Conservation (phyloP, 1,140 invertebrate genomes). For the Papilio polytes region DNA sequence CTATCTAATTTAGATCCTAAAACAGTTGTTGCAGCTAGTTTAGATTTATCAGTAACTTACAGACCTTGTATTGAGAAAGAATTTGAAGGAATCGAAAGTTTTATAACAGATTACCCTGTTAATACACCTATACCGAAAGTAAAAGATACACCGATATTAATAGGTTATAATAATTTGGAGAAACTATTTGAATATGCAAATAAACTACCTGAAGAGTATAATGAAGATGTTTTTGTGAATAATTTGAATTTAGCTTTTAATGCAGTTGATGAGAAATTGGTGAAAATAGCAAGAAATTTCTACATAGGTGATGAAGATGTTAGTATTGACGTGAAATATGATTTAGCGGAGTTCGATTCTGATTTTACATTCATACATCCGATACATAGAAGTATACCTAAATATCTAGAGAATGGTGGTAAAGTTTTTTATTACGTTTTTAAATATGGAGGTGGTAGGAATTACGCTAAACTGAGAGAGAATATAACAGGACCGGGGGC, state of each 20-base stretch:
- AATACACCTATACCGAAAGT: constrained; percentile 5
- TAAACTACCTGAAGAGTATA: neutral
- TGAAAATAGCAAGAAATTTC: neutral
- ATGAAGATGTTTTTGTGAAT: neutral
- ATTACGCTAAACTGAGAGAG: constrained; percentile 30
- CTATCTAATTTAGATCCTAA: constrained; percentile 43
- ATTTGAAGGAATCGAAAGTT: constrained; percentile 44
- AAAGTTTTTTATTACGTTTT: constrained; percentile 45
- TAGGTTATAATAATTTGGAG: constrained; percentile 35
- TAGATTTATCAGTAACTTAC: constrained; percentile 28
- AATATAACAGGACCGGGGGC: constrained; percentile 40
- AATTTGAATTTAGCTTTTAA: neutral
- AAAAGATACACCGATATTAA: constrained; percentile 2
- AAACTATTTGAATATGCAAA: neutral
- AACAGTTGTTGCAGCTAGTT: constrained; percentile 21
- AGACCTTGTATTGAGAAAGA: constrained; percentile 45
- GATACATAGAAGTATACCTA: constrained; percentile 35
- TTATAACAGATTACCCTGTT: neutral
- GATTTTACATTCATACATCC: constrained; percentile 43
- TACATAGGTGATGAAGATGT: constrained; percentile 37
- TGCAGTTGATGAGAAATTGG: neutral
- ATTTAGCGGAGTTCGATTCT: constrained; percentile 35
- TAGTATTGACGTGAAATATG: neutral
- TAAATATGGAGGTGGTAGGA: constrained; percentile 42
- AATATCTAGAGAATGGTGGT: constrained; percentile 39